These are phyloP conservation scores for Tragelaphus oryx DNA, from an alignment of 2,797 vertebrate species.

Conservation along the genomic window DNA sequence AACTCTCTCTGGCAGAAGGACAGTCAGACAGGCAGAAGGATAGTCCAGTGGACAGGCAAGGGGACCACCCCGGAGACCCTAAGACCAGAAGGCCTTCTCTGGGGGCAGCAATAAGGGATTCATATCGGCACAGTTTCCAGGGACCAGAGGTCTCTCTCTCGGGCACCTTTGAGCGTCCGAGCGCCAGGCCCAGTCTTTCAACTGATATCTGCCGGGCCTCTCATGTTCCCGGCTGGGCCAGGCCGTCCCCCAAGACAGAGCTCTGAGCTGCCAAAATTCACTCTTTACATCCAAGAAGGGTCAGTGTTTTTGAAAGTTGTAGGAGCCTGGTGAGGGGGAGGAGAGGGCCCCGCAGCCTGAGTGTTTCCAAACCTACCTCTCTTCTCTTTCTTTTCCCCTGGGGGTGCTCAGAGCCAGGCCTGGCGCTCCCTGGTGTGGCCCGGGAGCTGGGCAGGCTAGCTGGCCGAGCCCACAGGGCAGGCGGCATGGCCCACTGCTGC, in stretches of 20 bases:
- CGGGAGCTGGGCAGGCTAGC: not conserved
- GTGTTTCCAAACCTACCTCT: constrained; percentile 64
- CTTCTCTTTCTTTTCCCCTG: constrained; percentile 64
- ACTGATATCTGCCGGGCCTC: constrained; percentile 59
- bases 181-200: constrained; percentile 60
- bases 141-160: constrained; percentile 2
- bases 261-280: constrained; percentile 71
- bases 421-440: not conserved
- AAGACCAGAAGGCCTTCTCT: not conserved
- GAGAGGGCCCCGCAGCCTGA: not conserved
- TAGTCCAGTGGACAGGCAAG: not conserved
- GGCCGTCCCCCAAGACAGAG: constrained; percentile 41
- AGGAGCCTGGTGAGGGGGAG: not conserved
- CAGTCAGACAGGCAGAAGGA: not conserved
- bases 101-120: not conserved
- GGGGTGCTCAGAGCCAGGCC: constrained; percentile 55
- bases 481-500: not conserved
- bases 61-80: not conserved
- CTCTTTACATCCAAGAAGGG: constrained; percentile 69
- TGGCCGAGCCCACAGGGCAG: not conserved
- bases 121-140: constrained; percentile 25
- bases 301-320: constrained; percentile 70
- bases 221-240: constrained; percentile 63
- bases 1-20: not conserved
- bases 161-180: not conserved